Evolutionary conservation across 2,888 invertebrate genomes (phyloP).

Genomic region (Limnephilus marmoratus): DNA sequence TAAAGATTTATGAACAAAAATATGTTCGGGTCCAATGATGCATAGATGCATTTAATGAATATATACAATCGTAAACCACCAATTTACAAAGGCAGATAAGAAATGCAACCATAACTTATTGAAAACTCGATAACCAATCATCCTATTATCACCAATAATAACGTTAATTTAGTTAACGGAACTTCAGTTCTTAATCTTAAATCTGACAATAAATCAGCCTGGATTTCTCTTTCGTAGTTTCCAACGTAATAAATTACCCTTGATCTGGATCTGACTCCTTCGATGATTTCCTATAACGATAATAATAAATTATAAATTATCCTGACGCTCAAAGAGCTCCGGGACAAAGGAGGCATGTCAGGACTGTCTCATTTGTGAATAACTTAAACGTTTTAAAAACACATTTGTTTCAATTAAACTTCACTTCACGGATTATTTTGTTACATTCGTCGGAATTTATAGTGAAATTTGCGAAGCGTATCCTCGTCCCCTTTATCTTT

Average conservation of each 20-base stretch:
- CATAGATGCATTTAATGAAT: no score
- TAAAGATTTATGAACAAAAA: no score
- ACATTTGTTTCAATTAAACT: constrained; percentile 52
- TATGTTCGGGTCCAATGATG: no score
- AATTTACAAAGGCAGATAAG: no score
- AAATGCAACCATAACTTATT: not conserved
- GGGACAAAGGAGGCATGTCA: constrained; percentile 44
- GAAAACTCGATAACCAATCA: not conserved
- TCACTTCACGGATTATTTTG: constrained; percentile 47
- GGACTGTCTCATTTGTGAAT: constrained; percentile 43
- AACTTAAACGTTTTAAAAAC: constrained; percentile 44
- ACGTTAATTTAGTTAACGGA: not conserved
- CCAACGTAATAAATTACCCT: not conserved
- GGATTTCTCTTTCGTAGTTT: not conserved
- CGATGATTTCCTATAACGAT: constrained; percentile 18
- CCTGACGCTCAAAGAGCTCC: constrained; percentile 8
- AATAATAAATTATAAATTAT: constrained; percentile 2
- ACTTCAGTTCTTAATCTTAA: not conserved
- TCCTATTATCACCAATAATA: not conserved
- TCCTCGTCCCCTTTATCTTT: constrained; percentile 38
- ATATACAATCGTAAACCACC: no score
- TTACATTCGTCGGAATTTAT: constrained; percentile 42
- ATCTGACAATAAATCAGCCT: not conserved
- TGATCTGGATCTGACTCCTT: constrained; percentile 4
- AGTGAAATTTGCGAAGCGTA: constrained; percentile 14